Conservation (phyloP, 2,888 invertebrate species). For the Steinernema hermaphroditum region DNA sequence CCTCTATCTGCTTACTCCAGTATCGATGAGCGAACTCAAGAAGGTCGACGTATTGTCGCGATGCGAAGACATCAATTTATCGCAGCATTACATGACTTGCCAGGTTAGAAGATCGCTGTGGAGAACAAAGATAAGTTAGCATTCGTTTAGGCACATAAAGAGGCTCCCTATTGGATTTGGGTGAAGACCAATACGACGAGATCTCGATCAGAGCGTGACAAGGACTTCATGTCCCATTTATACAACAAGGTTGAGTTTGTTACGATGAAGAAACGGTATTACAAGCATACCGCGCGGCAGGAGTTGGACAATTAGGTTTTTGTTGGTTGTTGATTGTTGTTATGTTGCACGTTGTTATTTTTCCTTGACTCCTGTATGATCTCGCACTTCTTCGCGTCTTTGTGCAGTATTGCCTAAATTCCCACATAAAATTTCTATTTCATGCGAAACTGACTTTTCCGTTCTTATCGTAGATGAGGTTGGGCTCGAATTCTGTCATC, state of each 20-base stretch:
- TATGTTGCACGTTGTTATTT: conserved; percentile 10
- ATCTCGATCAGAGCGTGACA: not conserved
- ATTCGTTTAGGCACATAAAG: not conserved
- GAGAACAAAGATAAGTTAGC: not conserved
- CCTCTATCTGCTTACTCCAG: conserved; percentile 45
- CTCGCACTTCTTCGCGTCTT: conserved; percentile 5
- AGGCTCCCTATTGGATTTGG: conserved; percentile 23
- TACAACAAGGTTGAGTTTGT: conserved; percentile 27
- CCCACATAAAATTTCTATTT: not conserved
- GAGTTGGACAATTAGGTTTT: conserved; percentile 8
- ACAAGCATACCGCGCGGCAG: not conserved
- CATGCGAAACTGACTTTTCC: not conserved
- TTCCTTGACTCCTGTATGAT: not conserved
- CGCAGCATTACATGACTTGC: conserved; percentile 5
- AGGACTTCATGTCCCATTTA: conserved; percentile 1
- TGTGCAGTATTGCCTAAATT: not conserved
- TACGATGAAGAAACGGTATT: conserved; percentile 16
- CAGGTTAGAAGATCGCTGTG: not conserved
- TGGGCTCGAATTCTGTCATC: conserved; percentile 1
- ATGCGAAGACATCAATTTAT: conserved; percentile 11
- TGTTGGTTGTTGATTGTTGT: not conserved
- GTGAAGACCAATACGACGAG: conserved; percentile 1
- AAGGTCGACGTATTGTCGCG: conserved; percentile 37
- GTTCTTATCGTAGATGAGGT: not conserved
- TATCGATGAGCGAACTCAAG: conserved; percentile 33